Evolutionary conservation across 2,113 vertebrate species (phyloP).

Genomic region (Apteryx mantelli): DNA sequence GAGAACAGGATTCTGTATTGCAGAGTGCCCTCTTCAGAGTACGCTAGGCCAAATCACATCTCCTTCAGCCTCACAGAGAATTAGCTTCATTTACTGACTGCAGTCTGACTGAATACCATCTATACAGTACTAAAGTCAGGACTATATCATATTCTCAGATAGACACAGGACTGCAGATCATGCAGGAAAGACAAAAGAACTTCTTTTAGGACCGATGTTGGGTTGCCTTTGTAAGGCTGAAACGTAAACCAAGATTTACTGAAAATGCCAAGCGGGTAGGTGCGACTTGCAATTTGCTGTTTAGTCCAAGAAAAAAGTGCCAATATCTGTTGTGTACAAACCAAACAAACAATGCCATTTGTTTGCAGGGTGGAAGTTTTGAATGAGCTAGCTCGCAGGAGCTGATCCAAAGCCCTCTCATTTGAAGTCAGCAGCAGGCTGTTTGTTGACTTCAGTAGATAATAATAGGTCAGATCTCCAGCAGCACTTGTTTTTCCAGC

Average conservation of each 20-base stretch:
- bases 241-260: not conserved
- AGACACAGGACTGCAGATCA: not conserved
- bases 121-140: not conserved
- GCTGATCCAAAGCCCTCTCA: not conserved
- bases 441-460: not conserved
- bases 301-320: not conserved
- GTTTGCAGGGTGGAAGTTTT: not conserved
- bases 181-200: not conserved
- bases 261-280: not conserved
- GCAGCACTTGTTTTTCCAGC: not conserved
- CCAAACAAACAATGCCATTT: not conserved
- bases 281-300: not conserved
- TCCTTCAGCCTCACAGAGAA: not conserved
- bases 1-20: not conserved
- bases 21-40: not conserved
- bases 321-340: not conserved
- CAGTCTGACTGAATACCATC: not conserved
- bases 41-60: not conserved
- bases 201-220: not conserved
- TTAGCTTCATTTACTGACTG: not conserved
- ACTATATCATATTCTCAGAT: not conserved
- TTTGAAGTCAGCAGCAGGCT: not conserved
- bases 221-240: not conserved
- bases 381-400: not conserved
- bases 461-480: not conserved